phyloP scores from a whole-genome alignment of 2,888 invertebrate genomes.

The Lycia hirtaria region DNA sequence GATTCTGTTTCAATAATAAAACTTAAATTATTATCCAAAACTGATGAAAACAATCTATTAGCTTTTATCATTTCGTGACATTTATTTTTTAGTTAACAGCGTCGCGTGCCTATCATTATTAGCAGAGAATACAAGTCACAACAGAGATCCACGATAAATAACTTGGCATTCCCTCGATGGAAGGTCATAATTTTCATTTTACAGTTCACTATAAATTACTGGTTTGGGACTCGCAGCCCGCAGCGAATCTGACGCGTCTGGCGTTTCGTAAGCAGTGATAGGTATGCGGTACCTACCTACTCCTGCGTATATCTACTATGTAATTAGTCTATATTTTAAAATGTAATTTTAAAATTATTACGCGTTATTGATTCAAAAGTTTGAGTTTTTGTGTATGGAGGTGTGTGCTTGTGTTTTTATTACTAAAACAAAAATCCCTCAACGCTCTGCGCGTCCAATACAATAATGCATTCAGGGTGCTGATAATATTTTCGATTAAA shows the following conservation, averaged over 20 bases:
- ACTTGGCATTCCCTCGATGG: slow-evolving; percentile 46
- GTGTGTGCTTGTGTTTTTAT: too few species aligned
- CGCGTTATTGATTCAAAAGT: too few species aligned
- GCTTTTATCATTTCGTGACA: background rate
- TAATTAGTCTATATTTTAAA: too few species aligned
- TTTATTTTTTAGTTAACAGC: slow-evolving; percentile 19
- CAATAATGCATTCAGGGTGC: too few species aligned
- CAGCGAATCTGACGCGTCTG: background rate
- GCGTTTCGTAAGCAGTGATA: background rate
- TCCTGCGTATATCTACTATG: too few species aligned
- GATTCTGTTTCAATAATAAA: background rate
- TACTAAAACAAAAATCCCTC: too few species aligned
- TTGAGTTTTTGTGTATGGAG: too few species aligned
- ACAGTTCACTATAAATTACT: slow-evolving; percentile 36
- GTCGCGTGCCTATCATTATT: slow-evolving; percentile 64
- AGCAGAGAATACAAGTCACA: slow-evolving; percentile 48
- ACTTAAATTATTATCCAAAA: background rate
- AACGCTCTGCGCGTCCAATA: too few species aligned
- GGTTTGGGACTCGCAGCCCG: slow-evolving; percentile 14
- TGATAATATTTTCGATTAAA: too few species aligned
- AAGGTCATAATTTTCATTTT: slow-evolving; percentile 52
- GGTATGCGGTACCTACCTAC: too few species aligned
- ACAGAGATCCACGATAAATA: slow-evolving; percentile 55
- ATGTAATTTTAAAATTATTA: too few species aligned
- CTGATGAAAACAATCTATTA: background rate